phyloP scores from a whole-genome alignment of 2,888 invertebrate species.

The Drosophila mettleri region DNA sequence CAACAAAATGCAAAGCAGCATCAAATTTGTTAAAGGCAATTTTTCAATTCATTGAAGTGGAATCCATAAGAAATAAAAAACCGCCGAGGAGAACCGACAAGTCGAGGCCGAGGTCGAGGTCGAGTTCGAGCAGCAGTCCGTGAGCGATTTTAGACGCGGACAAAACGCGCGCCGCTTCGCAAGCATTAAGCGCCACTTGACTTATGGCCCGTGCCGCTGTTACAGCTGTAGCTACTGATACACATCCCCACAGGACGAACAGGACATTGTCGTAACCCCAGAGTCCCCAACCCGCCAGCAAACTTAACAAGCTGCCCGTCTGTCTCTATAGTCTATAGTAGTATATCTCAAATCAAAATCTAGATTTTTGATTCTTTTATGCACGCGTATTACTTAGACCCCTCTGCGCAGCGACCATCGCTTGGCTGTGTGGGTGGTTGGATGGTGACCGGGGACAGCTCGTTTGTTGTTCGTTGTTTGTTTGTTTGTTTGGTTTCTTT shows the following conservation, averaged over 20 bases:
- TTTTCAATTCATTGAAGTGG: slow-evolving; percentile 81
- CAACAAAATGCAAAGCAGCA: slow-evolving; percentile 70
- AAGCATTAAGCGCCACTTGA: slow-evolving; percentile 71
- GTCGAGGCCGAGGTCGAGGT: slow-evolving; percentile 30
- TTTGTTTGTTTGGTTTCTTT: slow-evolving; percentile 56
- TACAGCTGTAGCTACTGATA: slow-evolving; percentile 34
- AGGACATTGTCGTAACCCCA: slow-evolving; percentile 25
- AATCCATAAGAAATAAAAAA: slow-evolving; percentile 66
- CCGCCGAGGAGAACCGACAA: slow-evolving; percentile 13
- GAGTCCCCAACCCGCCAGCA: slow-evolving; percentile 2
- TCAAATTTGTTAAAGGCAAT: slow-evolving; percentile 78
- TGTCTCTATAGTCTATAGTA: slow-evolving; percentile 42
- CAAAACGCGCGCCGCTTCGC: slow-evolving; percentile 44
- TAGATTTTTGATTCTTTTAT: slow-evolving; percentile 76
- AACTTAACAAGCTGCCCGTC: slow-evolving; percentile 41
- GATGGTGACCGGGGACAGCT: slow-evolving; percentile 7
- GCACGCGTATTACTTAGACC: slow-evolving; percentile 62
- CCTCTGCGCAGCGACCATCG: slow-evolving; percentile 33
- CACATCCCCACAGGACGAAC: slow-evolving; percentile 31
- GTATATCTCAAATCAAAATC: slow-evolving; percentile 75
- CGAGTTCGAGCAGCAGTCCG: slow-evolving; percentile 11
- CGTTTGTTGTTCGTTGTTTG: slow-evolving; percentile 42
- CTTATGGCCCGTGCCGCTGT: slow-evolving; percentile 52
- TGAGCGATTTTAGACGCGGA: slow-evolving; percentile 53
- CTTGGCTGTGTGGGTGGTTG: slow-evolving; percentile 5